A percentile compares a stretch with the other conserved stretches of the same genome.
Evolutionary conservation across 1,140 invertebrate species (phyloP).

Genomic region (Scaptomyza graminum): DNA sequence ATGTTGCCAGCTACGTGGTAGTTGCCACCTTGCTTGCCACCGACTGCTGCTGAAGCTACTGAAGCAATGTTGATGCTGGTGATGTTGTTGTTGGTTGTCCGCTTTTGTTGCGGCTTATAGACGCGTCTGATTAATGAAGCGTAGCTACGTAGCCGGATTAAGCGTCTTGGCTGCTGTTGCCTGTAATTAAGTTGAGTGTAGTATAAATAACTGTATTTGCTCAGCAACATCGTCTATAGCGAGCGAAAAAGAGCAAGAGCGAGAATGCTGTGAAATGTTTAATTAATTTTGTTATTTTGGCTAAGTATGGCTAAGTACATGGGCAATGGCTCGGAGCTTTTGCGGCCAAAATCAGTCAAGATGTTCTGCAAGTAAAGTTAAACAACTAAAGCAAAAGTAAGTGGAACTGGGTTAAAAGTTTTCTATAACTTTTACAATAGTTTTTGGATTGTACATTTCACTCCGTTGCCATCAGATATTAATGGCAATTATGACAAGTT

Average conservation of each 20-base stretch:
- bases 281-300: slow-evolving; percentile 78
- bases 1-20: slow-evolving; percentile 31
- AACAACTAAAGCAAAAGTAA: not conserved
- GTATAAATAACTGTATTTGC: slow-evolving; percentile 81
- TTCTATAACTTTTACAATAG: not conserved
- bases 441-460: not conserved
- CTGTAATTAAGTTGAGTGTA: slow-evolving; percentile 81
- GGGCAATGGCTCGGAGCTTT: slow-evolving; percentile 41
- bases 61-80: slow-evolving; percentile 4
- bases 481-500: slow-evolving; percentile 3
- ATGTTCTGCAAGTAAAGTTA: slow-evolving; percentile 39
- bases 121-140: slow-evolving; percentile 80
- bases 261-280: slow-evolving; percentile 61
- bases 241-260: slow-evolving; percentile 14
- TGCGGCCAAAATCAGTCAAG: slow-evolving; percentile 40
- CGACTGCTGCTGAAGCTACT: slow-evolving; percentile 3
- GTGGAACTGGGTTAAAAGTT: slow-evolving; percentile 5
- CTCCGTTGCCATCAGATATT: slow-evolving; percentile 4
- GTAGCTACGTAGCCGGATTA: slow-evolving; percentile 77
- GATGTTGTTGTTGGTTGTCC: slow-evolving; percentile 35
- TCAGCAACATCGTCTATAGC: slow-evolving; percentile 37
- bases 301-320: slow-evolving; percentile 69
- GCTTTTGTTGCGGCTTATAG: slow-evolving; percentile 76
- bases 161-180: slow-evolving; percentile 49
- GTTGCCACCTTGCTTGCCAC: slow-evolving; percentile 25